Evolutionary conservation across 2,888 invertebrate species (phyloP).

Genomic region (Matsumyia berberina): DNA sequence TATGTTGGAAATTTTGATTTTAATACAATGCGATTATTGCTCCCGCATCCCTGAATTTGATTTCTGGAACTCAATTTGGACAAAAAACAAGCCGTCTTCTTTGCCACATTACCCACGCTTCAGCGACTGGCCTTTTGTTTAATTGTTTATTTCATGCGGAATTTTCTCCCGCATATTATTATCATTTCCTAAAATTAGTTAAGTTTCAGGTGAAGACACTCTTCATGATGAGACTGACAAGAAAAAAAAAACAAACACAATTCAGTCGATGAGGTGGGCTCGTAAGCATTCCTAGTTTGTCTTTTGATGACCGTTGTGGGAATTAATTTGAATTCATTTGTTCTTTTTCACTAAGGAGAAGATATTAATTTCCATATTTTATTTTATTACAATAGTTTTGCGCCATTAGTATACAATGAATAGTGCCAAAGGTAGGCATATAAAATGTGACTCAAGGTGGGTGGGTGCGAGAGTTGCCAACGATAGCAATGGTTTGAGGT

Average conservation of each 20-base stretch:
- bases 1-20: too few relatives aligned
- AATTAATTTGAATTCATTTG: constrained; percentile 28
- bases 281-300: constrained; percentile 29
- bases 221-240: constrained; percentile 21
- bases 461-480: not conserved
- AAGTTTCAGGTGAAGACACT: constrained; percentile 21
- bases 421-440: not conserved
- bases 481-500: too few relatives aligned
- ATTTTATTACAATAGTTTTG: constrained; percentile 5
- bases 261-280: constrained; percentile 21
- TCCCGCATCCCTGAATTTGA: constrained; percentile 6
- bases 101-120: constrained; percentile 6
- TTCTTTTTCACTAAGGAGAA: constrained; percentile 12
- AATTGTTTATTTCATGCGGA: constrained; percentile 12
- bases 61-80: not conserved
- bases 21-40: not conserved
- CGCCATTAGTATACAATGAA: constrained; percentile 19
- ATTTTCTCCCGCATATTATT: constrained; percentile 8
- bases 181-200: constrained; percentile 12
- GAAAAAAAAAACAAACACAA: constrained; percentile 7
- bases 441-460: not conserved
- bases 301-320: constrained; percentile 39
- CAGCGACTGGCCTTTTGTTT: constrained; percentile 9
- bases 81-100: constrained; percentile 4
- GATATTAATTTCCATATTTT: constrained; percentile 8